Percentiles rank a stretch among this genome's conserved stretches.
These are phyloP conservation scores for Hemaris fuciformis DNA, from an alignment of 2,888 invertebrate species.

Conservation along the genomic window DNA sequence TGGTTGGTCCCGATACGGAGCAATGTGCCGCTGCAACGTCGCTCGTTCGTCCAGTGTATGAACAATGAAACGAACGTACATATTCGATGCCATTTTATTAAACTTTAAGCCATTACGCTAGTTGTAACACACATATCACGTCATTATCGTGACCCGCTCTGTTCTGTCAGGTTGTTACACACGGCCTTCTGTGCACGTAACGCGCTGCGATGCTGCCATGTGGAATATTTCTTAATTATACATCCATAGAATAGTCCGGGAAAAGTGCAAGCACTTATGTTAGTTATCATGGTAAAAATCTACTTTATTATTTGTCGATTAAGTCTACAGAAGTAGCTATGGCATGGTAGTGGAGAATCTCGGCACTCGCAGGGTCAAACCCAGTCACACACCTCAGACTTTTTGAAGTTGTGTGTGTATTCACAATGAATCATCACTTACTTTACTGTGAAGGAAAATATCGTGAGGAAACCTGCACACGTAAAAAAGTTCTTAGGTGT, in stretches of 20 bases:
- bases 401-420: too few relatives aligned
- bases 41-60: slow-evolving; percentile 42
- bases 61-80: slow-evolving; percentile 42
- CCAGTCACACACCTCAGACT: too few relatives aligned
- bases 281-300: too few relatives aligned
- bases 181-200: slow-evolving; percentile 10
- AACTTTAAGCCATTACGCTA: slow-evolving; percentile 38
- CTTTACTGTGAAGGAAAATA: too few relatives aligned
- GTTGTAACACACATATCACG: slow-evolving; percentile 65
- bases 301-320: too few relatives aligned
- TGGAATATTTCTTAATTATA: neutral
- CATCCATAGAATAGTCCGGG: too few relatives aligned
- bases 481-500: too few relatives aligned
- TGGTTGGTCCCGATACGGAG: neutral
- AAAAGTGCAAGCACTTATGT: too few relatives aligned
- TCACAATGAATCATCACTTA: too few relatives aligned
- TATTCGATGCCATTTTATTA: slow-evolving; percentile 53
- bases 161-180: slow-evolving; percentile 28
- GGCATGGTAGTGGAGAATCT: too few relatives aligned
- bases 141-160: slow-evolving; percentile 34
- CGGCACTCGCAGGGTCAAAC: too few relatives aligned
- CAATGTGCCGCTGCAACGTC: slow-evolving; percentile 29
- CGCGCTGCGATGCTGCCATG: neutral
- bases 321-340: too few relatives aligned
- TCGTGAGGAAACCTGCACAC: neutral